phyloP scores from a whole-genome alignment of 2,888 invertebrate species.

The Dendrolimus houi region DNA sequence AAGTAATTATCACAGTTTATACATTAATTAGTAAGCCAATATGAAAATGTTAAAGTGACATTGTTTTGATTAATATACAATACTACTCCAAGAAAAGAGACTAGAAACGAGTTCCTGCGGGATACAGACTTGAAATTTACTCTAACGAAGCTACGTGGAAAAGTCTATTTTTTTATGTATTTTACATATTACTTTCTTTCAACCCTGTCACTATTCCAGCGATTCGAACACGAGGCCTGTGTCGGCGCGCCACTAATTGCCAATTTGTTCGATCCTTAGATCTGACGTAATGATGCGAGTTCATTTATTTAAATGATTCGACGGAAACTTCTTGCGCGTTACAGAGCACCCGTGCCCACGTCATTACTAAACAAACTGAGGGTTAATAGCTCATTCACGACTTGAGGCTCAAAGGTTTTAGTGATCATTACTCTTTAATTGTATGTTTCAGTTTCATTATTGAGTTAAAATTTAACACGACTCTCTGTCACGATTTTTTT shows the following conservation, averaged over 20 bases:
- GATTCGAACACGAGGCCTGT: slow-evolving; percentile 33
- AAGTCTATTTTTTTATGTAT: too few relatives aligned
- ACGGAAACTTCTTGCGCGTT: slow-evolving; percentile 57
- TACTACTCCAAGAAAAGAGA: too few relatives aligned
- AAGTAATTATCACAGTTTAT: too few relatives aligned
- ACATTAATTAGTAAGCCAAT: too few relatives aligned
- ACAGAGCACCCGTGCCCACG: slow-evolving; percentile 27
- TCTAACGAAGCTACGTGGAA: too few relatives aligned
- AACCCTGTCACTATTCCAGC: slow-evolving; percentile 20
- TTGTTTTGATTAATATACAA: too few relatives aligned
- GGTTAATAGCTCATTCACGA: slow-evolving; percentile 35
- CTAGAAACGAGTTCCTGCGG: too few relatives aligned
- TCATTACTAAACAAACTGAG: slow-evolving; percentile 40
- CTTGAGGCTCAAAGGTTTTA: slow-evolving; percentile 26
- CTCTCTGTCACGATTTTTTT: neutral
- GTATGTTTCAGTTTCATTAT: slow-evolving; percentile 10
- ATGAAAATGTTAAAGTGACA: too few relatives aligned
- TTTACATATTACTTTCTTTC: neutral
- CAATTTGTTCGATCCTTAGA: slow-evolving; percentile 76
- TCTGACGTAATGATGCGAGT: slow-evolving; percentile 72
- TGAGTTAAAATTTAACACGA: neutral
- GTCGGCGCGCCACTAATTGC: slow-evolving; percentile 62
- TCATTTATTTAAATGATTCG: slow-evolving; percentile 75
- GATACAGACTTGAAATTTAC: too few relatives aligned
- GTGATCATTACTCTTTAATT: slow-evolving; percentile 6